Evolutionary conservation across 2,113 vertebrate genomes (phyloP), one percentile per base, ranked within the genome.

Genomic region (Coryphaenoides rupestris): DNA sequence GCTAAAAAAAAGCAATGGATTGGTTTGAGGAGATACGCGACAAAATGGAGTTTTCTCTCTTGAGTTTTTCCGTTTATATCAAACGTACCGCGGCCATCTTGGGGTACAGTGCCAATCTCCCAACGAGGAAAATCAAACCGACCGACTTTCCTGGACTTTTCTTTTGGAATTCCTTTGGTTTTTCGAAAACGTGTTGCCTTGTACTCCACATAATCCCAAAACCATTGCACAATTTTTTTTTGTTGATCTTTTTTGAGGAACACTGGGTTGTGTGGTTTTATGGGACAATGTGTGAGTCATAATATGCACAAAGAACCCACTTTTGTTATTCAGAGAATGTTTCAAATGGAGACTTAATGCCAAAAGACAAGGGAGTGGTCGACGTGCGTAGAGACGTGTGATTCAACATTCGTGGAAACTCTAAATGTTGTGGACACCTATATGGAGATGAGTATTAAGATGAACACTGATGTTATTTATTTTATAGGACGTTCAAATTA

Each of bases 251-350:
- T 83, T 87, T 79, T 69, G 76, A 86, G 73, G 81, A 88, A 80
- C 78, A 68, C 70, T 73, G 76, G 86, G 82, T 89, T 84, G 75
- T 86, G 82, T 88, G 76, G 81, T 70, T 81, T 89, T 79, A 80
- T 59, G 72, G 74, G 87, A 76, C 76, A 79, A 78, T 69, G 72
- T 78, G 75, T 77, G 60, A 65, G 80, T 86, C 75, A 70, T 76
- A 79, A 88, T 90, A 89, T 91, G 90, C 90, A 91, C 91, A 90
- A 89, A 23, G 68, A 88, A 80, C 72, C 77, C 62, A 66, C 74
- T 64, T 80, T 82, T 65, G 68, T 52, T 76, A 72, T 87, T 84
- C 78, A 64, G 59, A 86, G 83, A 88, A 90, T 89, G 86, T 86
- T 85, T 69, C 79, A 86, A 66, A 76, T 64, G 13, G 85, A 89